phyloP scores from a whole-genome alignment of 2,888 invertebrate species.

The Synergus itoensis region DNA sequence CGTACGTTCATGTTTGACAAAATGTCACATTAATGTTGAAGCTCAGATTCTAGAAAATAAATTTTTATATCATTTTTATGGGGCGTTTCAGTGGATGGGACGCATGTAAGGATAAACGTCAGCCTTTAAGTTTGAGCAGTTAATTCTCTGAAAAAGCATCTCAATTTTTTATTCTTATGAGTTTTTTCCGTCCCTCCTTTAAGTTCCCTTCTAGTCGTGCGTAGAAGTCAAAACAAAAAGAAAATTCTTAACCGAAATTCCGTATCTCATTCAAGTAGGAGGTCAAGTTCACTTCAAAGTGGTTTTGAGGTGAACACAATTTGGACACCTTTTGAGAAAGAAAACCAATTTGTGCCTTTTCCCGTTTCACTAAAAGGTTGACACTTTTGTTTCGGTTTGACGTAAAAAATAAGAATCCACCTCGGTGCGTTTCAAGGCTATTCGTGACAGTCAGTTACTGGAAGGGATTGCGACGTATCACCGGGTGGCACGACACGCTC shows the following conservation, averaged over 20 bases:
- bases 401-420: constrained; percentile 10
- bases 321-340: too few species aligned
- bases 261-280: background rate
- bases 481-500: constrained; percentile 35
- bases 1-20: constrained; percentile 12
- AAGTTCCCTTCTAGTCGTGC: background rate
- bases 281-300: background rate
- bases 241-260: background rate
- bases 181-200: background rate
- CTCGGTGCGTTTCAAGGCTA: constrained; percentile 21
- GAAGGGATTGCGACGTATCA: constrained; percentile 34
- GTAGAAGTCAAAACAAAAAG: too few species aligned
- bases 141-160: background rate
- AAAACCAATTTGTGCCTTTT: constrained; percentile 28
- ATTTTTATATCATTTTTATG: constrained; percentile 21
- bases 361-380: constrained; percentile 30
- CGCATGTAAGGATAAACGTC: background rate
- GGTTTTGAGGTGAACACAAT: background rate
- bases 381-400: constrained; percentile 22
- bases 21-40: background rate
- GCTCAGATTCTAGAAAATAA: constrained; percentile 6
- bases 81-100: background rate
- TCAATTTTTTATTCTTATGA: background rate
- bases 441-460: constrained; percentile 28
- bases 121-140: background rate